Conservation (phyloP, 2,113 vertebrate species). For the Todiramphus saurophagus region DNA sequence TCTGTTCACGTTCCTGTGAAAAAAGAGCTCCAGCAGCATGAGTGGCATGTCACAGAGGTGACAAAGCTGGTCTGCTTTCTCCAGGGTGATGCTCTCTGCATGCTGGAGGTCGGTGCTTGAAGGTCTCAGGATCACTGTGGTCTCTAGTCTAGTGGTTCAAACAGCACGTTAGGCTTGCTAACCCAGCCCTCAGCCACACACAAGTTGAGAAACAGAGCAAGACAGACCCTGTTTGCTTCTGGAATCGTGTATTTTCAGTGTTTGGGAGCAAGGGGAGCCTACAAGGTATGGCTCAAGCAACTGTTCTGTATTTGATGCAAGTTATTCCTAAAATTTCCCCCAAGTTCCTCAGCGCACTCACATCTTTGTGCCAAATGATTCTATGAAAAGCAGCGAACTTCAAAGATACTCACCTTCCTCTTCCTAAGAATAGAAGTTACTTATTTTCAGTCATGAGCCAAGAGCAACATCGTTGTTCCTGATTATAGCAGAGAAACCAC, state of each 20-base stretch:
- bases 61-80: background rate
- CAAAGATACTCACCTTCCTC: background rate
- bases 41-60: background rate
- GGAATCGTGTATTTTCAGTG: background rate
- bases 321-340: background rate
- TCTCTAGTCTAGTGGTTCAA: background rate
- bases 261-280: background rate
- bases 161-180: background rate
- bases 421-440: background rate
- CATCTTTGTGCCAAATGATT: background rate
- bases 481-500: fast-evolving
- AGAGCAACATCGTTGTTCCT: background rate
- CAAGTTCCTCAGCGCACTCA: background rate
- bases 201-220: background rate
- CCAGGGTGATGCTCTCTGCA: too few species aligned
- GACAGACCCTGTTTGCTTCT: background rate
- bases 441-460: background rate
- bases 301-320: background rate
- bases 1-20: background rate
- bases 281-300: background rate
- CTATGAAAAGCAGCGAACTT: background rate
- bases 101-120: background rate
- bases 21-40: background rate
- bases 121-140: background rate
- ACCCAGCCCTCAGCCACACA: background rate